Evolutionary conservation across 2,797 vertebrate species (phyloP).

Genomic region (Typhlichthys subterraneus): DNA sequence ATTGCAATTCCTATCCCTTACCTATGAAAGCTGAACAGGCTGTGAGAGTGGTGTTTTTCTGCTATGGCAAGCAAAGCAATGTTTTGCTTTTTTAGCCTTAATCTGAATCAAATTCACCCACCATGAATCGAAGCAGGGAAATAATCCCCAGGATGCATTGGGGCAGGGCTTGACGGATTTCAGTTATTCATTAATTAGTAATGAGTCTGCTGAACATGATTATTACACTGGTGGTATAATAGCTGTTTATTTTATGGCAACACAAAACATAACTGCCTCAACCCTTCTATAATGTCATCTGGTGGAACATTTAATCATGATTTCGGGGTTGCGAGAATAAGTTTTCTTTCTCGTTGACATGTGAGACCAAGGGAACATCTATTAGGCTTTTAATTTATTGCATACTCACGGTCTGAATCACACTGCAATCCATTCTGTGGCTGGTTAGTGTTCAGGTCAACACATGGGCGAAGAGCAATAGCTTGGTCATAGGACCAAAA

Average conservation of each 20-base stretch:
- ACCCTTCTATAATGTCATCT: too few relatives aligned
- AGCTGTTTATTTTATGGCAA: conserved; percentile 65
- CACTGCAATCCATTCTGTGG: too few relatives aligned
- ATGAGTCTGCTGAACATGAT: conserved; percentile 60
- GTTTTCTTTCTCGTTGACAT: too few relatives aligned
- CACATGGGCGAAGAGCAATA: too few relatives aligned
- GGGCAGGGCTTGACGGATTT: conserved; percentile 66
- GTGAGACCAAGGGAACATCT: too few relatives aligned
- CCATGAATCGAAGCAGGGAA: conserved; percentile 52
- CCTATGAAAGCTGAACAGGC: conserved; percentile 33
- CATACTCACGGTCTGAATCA: too few relatives aligned
- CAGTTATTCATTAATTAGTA: conserved; percentile 30
- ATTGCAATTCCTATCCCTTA: conserved; percentile 20
- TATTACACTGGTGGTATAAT: conserved; percentile 66
- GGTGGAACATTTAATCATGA: too few relatives aligned
- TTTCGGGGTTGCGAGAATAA: too few relatives aligned
- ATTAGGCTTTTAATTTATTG: too few relatives aligned
- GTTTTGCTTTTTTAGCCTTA: conserved; percentile 58
- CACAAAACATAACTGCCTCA: conserved; percentile 23
- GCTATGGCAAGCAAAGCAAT: conserved; percentile 36
- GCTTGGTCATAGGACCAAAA: too few relatives aligned
- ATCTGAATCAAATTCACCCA: conserved; percentile 64
- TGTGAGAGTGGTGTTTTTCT: conserved; percentile 30
- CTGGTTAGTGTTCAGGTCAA: too few relatives aligned
- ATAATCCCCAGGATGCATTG: conserved; percentile 58